phyloP scores from a whole-genome alignment of 2,113 vertebrate genomes.

The Sardina pilchardus region DNA sequence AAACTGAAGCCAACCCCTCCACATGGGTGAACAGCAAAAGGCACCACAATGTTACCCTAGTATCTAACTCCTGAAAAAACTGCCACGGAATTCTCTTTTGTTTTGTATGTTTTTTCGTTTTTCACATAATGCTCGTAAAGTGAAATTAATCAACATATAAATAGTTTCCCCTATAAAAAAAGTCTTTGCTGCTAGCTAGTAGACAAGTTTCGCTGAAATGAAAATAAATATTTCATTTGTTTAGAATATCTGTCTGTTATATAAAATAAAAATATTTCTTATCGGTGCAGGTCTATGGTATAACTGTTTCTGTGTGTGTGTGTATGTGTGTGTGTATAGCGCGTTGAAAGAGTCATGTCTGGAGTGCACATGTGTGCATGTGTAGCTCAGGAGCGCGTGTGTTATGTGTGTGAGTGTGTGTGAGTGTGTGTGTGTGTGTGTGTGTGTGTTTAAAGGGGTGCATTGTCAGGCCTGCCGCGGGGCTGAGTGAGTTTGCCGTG shows the following conservation, averaged over 20 bases:
- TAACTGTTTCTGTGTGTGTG: slow-evolving; percentile 64
- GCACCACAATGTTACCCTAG: slow-evolving; percentile 99
- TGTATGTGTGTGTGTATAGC: slow-evolving; percentile 49
- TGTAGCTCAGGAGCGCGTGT: slow-evolving; percentile 22
- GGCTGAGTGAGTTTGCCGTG: slow-evolving; percentile 79
- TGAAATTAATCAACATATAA: slow-evolving; percentile 96
- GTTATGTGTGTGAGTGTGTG: slow-evolving; percentile 32
- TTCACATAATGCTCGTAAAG: slow-evolving; percentile 93
- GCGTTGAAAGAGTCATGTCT: slow-evolving; percentile 30
- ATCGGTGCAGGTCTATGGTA: slow-evolving; percentile 82
- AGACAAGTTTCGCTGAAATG: slow-evolving; percentile 99
- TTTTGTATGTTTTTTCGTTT: slow-evolving; percentile 64
- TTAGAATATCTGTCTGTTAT: slow-evolving; percentile 97
- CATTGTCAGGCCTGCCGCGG: slow-evolving; percentile 82
- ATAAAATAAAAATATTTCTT: slow-evolving; percentile 99
- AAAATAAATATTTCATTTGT: slow-evolving; percentile 99
- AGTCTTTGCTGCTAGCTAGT: slow-evolving; percentile 99
- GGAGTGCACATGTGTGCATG: slow-evolving; percentile 17
- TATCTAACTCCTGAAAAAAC: slow-evolving; percentile 98
- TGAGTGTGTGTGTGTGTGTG: slow-evolving; percentile 38
- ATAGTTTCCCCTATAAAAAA: slow-evolving; percentile 98
- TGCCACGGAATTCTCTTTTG: slow-evolving; percentile 88
- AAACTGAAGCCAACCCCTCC: slow-evolving; percentile 87
- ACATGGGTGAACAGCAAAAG: slow-evolving; percentile 99
- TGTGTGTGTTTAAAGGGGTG: slow-evolving; percentile 80